phyloP scores from a whole-genome alignment of 2,888 invertebrate species.

The Tetramorium bicarinatum region DNA sequence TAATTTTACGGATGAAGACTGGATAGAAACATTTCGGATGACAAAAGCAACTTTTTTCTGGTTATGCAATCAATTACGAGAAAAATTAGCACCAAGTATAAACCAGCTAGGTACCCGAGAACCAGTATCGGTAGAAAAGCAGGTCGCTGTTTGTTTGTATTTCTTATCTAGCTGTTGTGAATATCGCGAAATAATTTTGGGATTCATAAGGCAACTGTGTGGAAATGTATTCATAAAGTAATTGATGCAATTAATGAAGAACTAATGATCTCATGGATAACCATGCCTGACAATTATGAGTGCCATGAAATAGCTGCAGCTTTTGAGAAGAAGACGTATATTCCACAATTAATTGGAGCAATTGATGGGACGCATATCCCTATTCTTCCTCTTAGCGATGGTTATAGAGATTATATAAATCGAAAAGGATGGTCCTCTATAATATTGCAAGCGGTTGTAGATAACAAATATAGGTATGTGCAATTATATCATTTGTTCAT shows the following conservation, averaged over 20 bases:
- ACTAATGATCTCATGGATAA: not conserved
- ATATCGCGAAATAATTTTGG: slow-evolving; percentile 23
- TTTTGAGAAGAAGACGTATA: slow-evolving; percentile 59
- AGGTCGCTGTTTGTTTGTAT: slow-evolving; percentile 19
- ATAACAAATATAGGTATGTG: slow-evolving; percentile 45
- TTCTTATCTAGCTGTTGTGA: slow-evolving; percentile 26
- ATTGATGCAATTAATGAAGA: not conserved
- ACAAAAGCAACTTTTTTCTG: not conserved
- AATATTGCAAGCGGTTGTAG: slow-evolving; percentile 58
- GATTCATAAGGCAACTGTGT: slow-evolving; percentile 10
- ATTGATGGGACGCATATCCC: slow-evolving; percentile 72
- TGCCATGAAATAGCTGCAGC: slow-evolving; percentile 44
- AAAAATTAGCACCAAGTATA: not conserved
- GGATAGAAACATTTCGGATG: slow-evolving; percentile 20
- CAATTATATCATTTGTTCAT: slow-evolving; percentile 35
- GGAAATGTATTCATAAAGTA: not conserved
- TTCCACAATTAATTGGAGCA: slow-evolving; percentile 71
- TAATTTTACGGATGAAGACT: slow-evolving; percentile 2
- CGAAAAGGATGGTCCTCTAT: slow-evolving; percentile 67
- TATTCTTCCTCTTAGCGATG: slow-evolving; percentile 60
- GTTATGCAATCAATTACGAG: slow-evolving; percentile 17
- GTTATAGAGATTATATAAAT: slow-evolving; percentile 62
- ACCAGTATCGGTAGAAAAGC: slow-evolving; percentile 16
- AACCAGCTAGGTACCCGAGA: slow-evolving; percentile 12
- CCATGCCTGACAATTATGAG: not conserved